phyloP scores from a whole-genome alignment of 1,140 invertebrate genomes.

The Delia radicum region DNA sequence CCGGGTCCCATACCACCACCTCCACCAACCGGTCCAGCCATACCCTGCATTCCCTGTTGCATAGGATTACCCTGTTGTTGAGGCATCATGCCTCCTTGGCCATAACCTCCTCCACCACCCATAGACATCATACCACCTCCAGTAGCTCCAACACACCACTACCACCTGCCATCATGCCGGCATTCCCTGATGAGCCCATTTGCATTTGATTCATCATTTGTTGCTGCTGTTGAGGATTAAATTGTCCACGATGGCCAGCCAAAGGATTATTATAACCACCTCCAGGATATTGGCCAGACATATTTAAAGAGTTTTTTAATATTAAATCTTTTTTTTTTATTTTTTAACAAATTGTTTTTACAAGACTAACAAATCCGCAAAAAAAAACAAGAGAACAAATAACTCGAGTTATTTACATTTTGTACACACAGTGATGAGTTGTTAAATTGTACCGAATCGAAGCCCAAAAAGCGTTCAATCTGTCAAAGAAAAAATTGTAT shows the following conservation, averaged over 20 bases:
- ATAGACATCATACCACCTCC: constrained; percentile 45
- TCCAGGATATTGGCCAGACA: constrained; percentile 33
- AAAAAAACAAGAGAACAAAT: too few species aligned
- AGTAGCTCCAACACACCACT: constrained; percentile 32
- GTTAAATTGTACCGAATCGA: too few species aligned
- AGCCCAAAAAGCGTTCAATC: too few species aligned
- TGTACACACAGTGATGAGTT: too few species aligned
- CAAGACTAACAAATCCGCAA: too few species aligned
- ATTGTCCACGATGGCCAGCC: constrained; percentile 28
- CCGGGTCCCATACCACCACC: not conserved
- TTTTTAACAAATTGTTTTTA: too few species aligned
- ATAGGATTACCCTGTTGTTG: constrained; percentile 14
- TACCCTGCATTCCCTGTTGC: constrained; percentile 9
- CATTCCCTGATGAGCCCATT: not conserved
- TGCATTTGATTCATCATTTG: constrained; percentile 39
- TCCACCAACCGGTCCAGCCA: constrained; percentile 1
- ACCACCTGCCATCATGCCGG: constrained; percentile 33
- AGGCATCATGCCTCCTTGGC: constrained; percentile 29
- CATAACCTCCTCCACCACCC: constrained; percentile 35
- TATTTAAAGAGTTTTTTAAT: too few species aligned
- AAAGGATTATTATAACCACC: constrained; percentile 30
- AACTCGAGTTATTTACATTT: too few species aligned
- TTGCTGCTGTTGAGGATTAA: constrained; percentile 26
- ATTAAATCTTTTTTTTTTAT: too few species aligned
- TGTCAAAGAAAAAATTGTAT: too few species aligned